Percentiles rank a stretch among this genome's conserved stretches.
These are phyloP conservation scores for Cyprinus carpio DNA, from an alignment of 2,113 vertebrate species.

Conservation along the genomic window DNA sequence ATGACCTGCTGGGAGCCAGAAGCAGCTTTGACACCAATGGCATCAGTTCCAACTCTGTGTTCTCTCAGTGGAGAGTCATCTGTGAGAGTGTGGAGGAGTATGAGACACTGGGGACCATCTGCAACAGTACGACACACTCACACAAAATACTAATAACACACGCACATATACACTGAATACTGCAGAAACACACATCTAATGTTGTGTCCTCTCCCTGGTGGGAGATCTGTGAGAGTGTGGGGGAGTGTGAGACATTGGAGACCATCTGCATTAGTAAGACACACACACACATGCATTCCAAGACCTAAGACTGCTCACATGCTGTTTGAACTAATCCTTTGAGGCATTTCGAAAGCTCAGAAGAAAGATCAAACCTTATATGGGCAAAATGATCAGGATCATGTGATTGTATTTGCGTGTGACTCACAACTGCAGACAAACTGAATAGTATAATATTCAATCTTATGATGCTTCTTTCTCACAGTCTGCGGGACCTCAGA, in stretches of 20 bases:
- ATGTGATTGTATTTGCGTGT: constrained; percentile 35
- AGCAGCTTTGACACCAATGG: constrained; percentile 79
- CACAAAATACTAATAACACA: constrained; percentile 32
- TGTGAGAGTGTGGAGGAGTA: constrained; percentile 92
- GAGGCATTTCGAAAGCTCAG: constrained; percentile 30
- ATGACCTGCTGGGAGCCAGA: constrained; percentile 89
- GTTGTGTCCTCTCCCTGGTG: constrained; percentile 85
- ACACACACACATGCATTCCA: constrained; percentile 21
- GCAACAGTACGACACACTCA: constrained; percentile 85
- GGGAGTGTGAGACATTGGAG: constrained; percentile 89
- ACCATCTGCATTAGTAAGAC: constrained; percentile 62
- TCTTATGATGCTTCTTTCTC: constrained; percentile 11
- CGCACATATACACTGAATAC: constrained; percentile 9
- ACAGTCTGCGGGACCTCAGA: not conserved
- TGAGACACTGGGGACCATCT: constrained; percentile 89
- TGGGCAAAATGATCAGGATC: constrained; percentile 29
- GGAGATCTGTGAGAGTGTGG: constrained; percentile 86
- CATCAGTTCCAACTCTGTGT: constrained; percentile 89
- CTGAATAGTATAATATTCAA: constrained; percentile 8
- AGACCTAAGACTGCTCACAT: constrained; percentile 15
- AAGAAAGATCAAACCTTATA: constrained; percentile 27
- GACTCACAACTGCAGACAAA: constrained; percentile 21
- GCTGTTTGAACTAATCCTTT: constrained; percentile 40
- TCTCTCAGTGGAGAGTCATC: constrained; percentile 89
- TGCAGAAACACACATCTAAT: constrained; percentile 32